Conservation (phyloP, 23 tunicate genomes). For the Diplosoma virens region DNA sequence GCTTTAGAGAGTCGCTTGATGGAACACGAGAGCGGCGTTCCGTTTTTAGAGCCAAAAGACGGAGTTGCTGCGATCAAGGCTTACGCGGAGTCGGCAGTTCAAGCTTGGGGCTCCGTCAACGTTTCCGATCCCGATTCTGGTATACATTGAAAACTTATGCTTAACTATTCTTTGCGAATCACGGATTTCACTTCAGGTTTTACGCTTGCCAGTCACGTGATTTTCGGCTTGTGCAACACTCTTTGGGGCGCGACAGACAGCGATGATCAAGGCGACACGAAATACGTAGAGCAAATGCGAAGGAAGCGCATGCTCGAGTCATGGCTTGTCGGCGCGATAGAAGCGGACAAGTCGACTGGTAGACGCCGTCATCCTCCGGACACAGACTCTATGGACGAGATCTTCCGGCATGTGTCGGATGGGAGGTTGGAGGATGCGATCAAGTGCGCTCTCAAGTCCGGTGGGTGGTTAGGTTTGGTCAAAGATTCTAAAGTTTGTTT, state of each 20-base stretch:
- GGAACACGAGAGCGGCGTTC: background rate
- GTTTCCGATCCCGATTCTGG: constrained; percentile 48
- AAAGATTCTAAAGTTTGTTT: too few relatives aligned
- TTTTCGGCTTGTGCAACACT: constrained; percentile 61
- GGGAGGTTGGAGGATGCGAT: constrained; percentile 57
- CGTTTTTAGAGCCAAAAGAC: constrained; percentile 14
- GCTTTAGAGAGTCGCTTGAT: background rate
- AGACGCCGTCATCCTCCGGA: background rate
- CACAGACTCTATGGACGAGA: background rate
- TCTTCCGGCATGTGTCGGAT: constrained; percentile 26
- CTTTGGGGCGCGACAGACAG: constrained; percentile 55
- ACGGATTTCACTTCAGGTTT: too few relatives aligned
- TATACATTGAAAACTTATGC: background rate
- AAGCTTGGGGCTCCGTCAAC: constrained; percentile 36
- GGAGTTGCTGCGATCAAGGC: constrained; percentile 22
- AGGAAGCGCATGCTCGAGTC: constrained; percentile 35
- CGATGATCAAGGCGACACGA: background rate
- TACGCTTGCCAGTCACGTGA: constrained; percentile 31
- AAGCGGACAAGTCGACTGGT: constrained; percentile 31
- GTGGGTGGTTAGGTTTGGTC: constrained; percentile 5
- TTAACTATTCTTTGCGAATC: background rate
- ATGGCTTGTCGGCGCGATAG: constrained; percentile 61
- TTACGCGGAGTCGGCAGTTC: constrained; percentile 53
- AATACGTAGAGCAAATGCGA: constrained; percentile 31
- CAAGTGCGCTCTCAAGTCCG: constrained; percentile 32